phyloP scores from a whole-genome alignment of 2,888 invertebrate genomes.

The Odontothrips loti region DNA sequence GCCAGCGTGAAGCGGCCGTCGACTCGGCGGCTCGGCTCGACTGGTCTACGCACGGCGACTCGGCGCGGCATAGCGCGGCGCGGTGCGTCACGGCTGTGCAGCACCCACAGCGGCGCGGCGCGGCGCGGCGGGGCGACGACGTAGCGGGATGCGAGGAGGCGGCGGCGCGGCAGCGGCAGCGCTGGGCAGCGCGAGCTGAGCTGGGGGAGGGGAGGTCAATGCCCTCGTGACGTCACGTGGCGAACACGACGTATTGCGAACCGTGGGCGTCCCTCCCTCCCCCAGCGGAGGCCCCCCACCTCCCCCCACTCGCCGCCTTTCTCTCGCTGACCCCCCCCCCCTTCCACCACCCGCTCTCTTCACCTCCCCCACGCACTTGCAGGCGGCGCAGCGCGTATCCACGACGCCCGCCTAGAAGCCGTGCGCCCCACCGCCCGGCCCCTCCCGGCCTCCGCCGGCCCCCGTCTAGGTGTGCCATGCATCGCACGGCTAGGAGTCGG shows the following conservation, averaged over 20 bases:
- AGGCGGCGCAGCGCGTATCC: not conserved
- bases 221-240: conserved; percentile 3
- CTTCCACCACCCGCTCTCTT: not conserved
- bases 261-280: not conserved
- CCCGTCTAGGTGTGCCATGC: not conserved
- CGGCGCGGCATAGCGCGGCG: not conserved
- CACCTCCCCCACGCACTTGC: not conserved
- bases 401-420: no score
- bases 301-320: not conserved
- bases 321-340: not conserved
- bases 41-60: not conserved
- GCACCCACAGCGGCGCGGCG: not conserved
- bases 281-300: not conserved
- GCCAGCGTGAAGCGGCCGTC: not conserved
- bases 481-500: not conserved
- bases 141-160: no score
- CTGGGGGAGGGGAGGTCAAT: not conserved
- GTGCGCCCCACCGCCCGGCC: no score
- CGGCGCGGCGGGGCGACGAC: not conserved
- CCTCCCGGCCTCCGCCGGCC: no score
- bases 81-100: not conserved
- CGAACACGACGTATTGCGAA: not conserved
- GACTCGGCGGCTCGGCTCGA: not conserved
- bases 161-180: not conserved
- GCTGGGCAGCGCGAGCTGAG: not conserved